Percentiles rank a stretch among this genome's conserved stretches.
phyloP scores from a whole-genome alignment of 2,797 vertebrate species.

The Orientallactaga sibirica region DNA sequence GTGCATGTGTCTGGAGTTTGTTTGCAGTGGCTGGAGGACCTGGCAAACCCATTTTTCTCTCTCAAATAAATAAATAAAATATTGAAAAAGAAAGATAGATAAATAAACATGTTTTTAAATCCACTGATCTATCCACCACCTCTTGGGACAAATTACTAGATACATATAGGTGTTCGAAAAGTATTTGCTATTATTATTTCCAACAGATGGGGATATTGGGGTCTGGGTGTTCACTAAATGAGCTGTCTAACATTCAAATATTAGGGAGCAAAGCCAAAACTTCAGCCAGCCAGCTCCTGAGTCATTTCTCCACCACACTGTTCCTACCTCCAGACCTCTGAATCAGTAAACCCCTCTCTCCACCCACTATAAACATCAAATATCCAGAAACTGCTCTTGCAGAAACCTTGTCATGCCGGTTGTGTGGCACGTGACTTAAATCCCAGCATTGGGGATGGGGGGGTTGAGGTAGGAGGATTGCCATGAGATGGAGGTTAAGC shows the following conservation, averaged over 20 bases:
- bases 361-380: not conserved
- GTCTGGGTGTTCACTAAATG: not conserved
- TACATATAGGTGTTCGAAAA: slow-evolving; percentile 1
- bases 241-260: not conserved
- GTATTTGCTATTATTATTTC: not conserved
- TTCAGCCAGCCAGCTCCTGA: not conserved
- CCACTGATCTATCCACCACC: not conserved
- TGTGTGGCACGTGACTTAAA: no score
- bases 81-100: not conserved
- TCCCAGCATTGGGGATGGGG: no score
- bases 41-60: no score
- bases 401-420: not conserved
- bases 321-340: not conserved
- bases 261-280: slow-evolving; percentile 31
- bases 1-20: no score
- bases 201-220: not conserved
- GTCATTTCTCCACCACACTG: not conserved
- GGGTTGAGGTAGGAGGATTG: no score
- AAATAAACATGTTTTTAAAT: not conserved
- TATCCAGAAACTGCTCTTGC: not conserved
- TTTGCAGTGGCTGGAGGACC: no score
- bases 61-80: no score
- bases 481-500: no score
- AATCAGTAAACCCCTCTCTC: not conserved
- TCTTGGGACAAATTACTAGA: not conserved